These are phyloP conservation scores for Probosciger aterrimus DNA, from an alignment of 2,113 vertebrate genomes.

Conservation along the genomic window DNA sequence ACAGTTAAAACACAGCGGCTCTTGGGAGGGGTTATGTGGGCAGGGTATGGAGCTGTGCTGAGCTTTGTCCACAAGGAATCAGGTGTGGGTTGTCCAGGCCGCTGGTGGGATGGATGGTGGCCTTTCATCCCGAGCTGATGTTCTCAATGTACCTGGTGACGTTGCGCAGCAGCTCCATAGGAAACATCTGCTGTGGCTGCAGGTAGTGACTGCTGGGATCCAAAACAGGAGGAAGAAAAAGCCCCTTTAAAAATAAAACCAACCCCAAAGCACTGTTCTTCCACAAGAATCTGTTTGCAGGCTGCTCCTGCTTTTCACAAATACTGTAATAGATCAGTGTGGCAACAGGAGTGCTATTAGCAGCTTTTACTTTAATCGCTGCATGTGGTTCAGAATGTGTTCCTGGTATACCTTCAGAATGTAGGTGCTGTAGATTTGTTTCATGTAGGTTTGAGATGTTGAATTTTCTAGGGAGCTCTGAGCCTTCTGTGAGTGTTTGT, in stretches of 20 bases:
- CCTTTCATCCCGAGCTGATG: not conserved
- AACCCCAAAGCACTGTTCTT: not conserved
- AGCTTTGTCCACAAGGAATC: not conserved
- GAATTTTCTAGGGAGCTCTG: not conserved
- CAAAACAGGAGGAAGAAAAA: not conserved
- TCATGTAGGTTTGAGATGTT: not conserved
- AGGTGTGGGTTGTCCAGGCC: not conserved
- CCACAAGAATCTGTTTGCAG: not conserved
- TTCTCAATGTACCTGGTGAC: accelerated
- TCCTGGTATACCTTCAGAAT: not conserved
- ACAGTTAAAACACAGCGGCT: not conserved
- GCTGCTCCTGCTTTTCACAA: not conserved
- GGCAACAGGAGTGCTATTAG: not conserved
- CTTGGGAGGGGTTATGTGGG: not conserved
- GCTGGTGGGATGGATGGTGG: not conserved
- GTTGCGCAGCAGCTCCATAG: not conserved
- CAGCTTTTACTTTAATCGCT: not conserved
- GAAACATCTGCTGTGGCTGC: not conserved
- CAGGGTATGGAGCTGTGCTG: not conserved
- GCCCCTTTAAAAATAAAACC: not conserved
- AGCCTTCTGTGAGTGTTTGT: not conserved
- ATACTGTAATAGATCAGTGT: not conserved
- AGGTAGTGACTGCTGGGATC: not conserved
- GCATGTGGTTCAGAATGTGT: not conserved
- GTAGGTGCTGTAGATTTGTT: not conserved